Percentiles rank a stretch among this genome's conserved stretches.
phyloP scores from a whole-genome alignment of 2,888 invertebrate species.

The Phyllotreta cruciferae region DNA sequence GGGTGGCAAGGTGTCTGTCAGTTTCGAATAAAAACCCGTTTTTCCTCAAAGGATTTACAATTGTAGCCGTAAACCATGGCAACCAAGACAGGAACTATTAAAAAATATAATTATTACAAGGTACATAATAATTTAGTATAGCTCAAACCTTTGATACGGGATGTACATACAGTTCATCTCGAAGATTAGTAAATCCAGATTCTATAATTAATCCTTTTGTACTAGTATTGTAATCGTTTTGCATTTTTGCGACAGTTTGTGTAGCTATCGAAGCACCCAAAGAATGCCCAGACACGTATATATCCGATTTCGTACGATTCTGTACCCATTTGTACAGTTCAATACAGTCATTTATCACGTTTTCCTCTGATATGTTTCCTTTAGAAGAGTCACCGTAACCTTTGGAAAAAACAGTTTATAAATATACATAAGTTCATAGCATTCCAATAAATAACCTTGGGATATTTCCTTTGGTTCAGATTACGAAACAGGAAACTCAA shows the following conservation, averaged over 20 bases:
- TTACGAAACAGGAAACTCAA: constrained; percentile 1
- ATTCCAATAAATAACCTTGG: constrained; percentile 15
- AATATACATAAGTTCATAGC: background rate
- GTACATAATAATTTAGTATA: constrained; percentile 5
- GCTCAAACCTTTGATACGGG: constrained; percentile 49
- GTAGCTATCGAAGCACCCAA: constrained; percentile 54
- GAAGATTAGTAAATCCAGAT: constrained; percentile 52
- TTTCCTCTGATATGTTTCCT: constrained; percentile 50
- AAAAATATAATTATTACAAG: constrained; percentile 7
- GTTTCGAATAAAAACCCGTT: constrained; percentile 81
- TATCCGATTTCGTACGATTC: constrained; percentile 46
- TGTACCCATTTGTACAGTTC: constrained; percentile 53
- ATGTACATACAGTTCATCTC: constrained; percentile 52
- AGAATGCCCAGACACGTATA: constrained; percentile 58
- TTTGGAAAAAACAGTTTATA: constrained; percentile 32
- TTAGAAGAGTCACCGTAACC: constrained; percentile 55
- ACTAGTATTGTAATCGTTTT: constrained; percentile 31
- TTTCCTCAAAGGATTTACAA: constrained; percentile 77
- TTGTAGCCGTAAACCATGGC: constrained; percentile 83
- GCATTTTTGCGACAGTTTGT: constrained; percentile 46
- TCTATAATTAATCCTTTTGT: constrained; percentile 52
- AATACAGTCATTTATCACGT: constrained; percentile 53
- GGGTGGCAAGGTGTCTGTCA: constrained; percentile 72
- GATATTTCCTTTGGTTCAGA: constrained; percentile 12
- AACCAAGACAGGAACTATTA: constrained; percentile 67